Conservation (phyloP, 1,140 invertebrate species). For the Prorops nasuta region DNA sequence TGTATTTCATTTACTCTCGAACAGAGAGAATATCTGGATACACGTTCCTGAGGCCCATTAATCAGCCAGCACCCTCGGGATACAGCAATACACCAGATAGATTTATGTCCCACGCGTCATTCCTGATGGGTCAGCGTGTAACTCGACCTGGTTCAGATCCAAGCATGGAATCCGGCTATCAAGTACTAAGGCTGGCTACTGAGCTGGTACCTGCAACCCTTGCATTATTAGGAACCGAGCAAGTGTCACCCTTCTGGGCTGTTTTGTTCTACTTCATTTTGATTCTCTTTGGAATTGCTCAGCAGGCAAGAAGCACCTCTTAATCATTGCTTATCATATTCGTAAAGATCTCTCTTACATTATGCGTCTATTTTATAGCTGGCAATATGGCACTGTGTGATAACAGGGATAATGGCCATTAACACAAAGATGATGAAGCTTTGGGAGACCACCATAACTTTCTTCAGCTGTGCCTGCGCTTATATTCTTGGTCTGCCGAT, state of each 20-base stretch:
- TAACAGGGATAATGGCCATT: conserved; percentile 76
- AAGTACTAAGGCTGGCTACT: conserved; percentile 75
- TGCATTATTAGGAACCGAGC: conserved; percentile 67
- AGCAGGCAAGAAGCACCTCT: conserved; percentile 59
- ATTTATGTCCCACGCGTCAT: conserved; percentile 69
- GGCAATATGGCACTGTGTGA: conserved; percentile 78
- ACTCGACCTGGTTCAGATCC: conserved; percentile 58
- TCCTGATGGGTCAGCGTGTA: conserved; percentile 70
- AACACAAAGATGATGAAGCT: conserved; percentile 68
- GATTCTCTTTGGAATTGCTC: conserved; percentile 82
- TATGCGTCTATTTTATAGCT: conserved; percentile 58
- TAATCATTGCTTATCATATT: not conserved
- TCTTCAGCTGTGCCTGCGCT: conserved; percentile 79
- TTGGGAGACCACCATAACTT: conserved; percentile 84
- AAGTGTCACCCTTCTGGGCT: conserved; percentile 81
- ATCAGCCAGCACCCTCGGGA: conserved; percentile 54
- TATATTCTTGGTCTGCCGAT: conserved; percentile 84
- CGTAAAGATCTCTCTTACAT: too few species aligned
- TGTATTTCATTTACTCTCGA: conserved; percentile 28
- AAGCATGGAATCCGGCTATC: conserved; percentile 69
- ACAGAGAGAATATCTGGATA: conserved; percentile 75
- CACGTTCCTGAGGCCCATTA: conserved; percentile 64
- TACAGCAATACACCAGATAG: conserved; percentile 61
- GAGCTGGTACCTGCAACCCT: conserved; percentile 83
- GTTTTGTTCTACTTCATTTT: conserved; percentile 83